Evolutionary conservation across 2,113 vertebrate species (phyloP).

Genomic region (Micronycteris hirsuta): DNA sequence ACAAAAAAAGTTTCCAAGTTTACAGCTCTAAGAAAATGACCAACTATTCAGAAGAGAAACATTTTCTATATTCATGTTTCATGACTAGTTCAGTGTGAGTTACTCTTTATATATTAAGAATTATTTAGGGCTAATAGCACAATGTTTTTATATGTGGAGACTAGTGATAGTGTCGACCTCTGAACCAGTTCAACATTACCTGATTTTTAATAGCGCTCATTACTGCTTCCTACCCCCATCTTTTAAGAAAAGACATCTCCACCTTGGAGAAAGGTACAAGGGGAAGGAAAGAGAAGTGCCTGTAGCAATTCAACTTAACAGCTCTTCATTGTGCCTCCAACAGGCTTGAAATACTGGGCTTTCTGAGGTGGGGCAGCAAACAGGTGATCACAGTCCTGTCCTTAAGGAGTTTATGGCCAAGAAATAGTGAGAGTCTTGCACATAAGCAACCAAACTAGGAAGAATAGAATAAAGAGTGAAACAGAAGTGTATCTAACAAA

Average conservation of each 20-base stretch:
- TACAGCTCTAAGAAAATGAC: background rate
- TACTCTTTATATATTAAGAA: constrained; percentile 2
- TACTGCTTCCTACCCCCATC: background rate
- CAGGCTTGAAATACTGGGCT: background rate
- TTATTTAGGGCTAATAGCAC: constrained; percentile 30
- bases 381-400: background rate
- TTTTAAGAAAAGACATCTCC: background rate
- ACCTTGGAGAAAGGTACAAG: background rate
- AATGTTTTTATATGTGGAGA: background rate
- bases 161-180: background rate
- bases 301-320: background rate
- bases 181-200: background rate
- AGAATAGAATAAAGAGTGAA: background rate
- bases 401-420: background rate
- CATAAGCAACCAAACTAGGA: background rate
- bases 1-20: constrained; percentile 15
- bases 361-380: background rate
- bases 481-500: background rate
- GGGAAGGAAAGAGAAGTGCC: background rate
- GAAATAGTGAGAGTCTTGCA: too few species aligned
- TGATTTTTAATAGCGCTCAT: background rate
- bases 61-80: background rate
- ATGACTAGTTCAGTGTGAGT: constrained; percentile 26
- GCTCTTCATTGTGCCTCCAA: background rate
- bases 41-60: constrained; percentile 1